Evolutionary conservation across 2,797 vertebrate genomes (phyloP).

Genomic region (Pristis pectinata): DNA sequence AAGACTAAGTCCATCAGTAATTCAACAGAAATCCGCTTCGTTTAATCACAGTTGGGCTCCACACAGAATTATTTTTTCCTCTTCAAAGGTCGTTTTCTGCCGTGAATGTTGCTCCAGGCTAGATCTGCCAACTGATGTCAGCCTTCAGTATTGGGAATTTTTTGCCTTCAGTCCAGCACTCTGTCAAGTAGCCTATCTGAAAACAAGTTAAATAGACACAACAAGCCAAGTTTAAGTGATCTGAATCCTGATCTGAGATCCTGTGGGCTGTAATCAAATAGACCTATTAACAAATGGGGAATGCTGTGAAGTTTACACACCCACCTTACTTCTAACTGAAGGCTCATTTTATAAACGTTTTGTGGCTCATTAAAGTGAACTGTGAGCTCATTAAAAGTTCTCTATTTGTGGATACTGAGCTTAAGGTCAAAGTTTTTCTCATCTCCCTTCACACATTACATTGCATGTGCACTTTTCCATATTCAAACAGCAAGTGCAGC

Average conservation of each 20-base stretch:
- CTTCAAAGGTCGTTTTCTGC: not conserved
- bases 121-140: not conserved
- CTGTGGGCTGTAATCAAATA: not conserved
- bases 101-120: not conserved
- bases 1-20: slow-evolving; percentile 15
- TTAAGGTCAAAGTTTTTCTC: not conserved
- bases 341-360: too few species aligned
- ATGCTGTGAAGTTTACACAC: not conserved
- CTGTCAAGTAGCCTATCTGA: not conserved
- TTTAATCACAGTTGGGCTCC: not conserved
- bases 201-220: not conserved
- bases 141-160: not conserved
- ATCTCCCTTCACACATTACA: too few species aligned
- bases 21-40: slow-evolving; percentile 33
- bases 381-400: not conserved
- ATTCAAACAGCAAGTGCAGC: not conserved
- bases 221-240: not conserved
- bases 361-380: not conserved
- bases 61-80: not conserved
- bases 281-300: not conserved
- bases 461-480: not conserved
- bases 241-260: not conserved
- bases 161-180: not conserved
- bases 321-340: not conserved
- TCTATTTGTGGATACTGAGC: not conserved